Conservation (phyloP, 1,140 invertebrate species). For the Nasonia longicornis region DNA sequence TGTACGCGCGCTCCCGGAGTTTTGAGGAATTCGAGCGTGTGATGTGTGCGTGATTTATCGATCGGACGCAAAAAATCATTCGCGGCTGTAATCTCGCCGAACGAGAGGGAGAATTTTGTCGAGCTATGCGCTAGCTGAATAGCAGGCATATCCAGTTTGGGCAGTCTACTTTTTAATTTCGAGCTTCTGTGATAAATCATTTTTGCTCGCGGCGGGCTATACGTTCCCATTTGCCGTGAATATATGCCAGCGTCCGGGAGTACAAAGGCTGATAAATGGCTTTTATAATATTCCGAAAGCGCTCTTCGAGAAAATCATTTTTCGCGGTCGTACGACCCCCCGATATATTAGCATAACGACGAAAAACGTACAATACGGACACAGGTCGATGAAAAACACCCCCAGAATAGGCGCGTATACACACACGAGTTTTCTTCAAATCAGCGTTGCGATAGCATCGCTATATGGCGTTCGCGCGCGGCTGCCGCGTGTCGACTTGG, state of each 20-base stretch:
- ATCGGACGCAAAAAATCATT: not conserved
- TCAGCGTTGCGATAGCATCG: slow-evolving; percentile 17
- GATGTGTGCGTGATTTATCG: not conserved
- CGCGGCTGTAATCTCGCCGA: not conserved
- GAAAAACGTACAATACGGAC: too few relatives aligned
- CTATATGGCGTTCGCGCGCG: not conserved
- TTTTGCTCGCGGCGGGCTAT: not conserved
- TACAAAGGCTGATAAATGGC: not conserved
- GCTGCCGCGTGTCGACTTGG: not conserved
- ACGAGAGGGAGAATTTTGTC: not conserved
- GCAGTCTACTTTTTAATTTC: slow-evolving; percentile 3
- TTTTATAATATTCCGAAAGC: not conserved
- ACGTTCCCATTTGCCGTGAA: not conserved
- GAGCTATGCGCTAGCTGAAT: too few relatives aligned
- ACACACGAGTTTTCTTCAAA: slow-evolving; percentile 18
- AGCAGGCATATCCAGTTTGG: not conserved
- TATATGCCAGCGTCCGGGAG: not conserved
- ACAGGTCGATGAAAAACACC: too few relatives aligned
- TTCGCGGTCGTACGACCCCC: not conserved
- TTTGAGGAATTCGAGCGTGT: not conserved
- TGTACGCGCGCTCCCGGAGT: not conserved
- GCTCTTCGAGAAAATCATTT: not conserved
- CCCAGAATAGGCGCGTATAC: not conserved
- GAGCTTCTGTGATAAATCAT: not conserved
- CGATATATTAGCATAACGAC: not conserved